These are phyloP conservation scores for Campoplex capitator DNA, from an alignment of 2,888 invertebrate species.

Conservation along the genomic window DNA sequence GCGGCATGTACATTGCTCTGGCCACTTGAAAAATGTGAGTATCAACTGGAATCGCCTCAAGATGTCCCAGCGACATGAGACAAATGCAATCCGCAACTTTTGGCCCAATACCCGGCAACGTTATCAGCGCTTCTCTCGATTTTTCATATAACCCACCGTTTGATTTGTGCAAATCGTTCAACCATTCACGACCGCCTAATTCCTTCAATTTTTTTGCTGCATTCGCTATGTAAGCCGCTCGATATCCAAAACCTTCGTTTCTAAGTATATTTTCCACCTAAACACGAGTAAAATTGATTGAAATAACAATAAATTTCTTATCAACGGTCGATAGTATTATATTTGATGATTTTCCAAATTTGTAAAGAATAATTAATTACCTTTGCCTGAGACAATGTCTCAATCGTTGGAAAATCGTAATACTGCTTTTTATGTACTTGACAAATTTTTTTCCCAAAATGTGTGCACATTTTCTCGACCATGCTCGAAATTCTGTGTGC, in stretches of 20 bases:
- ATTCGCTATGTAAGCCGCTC: conserved; percentile 94
- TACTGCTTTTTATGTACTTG: conserved; percentile 88
- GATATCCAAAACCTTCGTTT: conserved; percentile 93
- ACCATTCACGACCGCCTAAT: conserved; percentile 91
- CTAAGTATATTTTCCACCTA: conserved; percentile 91
- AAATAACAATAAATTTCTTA: too few relatives aligned
- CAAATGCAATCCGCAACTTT: conserved; percentile 99
- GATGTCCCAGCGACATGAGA: conserved; percentile 96
- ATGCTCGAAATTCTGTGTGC: conserved; percentile 92
- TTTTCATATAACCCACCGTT: conserved; percentile 89
- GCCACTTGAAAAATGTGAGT: conserved; percentile 98
- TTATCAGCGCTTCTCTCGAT: conserved; percentile 90
- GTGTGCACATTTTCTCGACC: conserved; percentile 94
- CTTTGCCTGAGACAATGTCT: conserved; percentile 77
- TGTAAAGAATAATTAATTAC: conserved; percentile 62
- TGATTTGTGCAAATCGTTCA: conserved; percentile 86
- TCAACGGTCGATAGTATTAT: not conserved
- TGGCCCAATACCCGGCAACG: conserved; percentile 95
- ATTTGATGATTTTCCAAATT: not conserved
- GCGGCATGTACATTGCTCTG: conserved; percentile 91
- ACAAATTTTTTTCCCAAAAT: conserved; percentile 93
- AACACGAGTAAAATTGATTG: too few relatives aligned
- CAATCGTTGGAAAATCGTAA: conserved; percentile 93
- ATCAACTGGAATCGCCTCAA: conserved; percentile 96
- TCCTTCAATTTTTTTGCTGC: conserved; percentile 89